Base-by-base conservation (phyloP, 2,888 invertebrate species). In the Busseola fusca region DNA sequence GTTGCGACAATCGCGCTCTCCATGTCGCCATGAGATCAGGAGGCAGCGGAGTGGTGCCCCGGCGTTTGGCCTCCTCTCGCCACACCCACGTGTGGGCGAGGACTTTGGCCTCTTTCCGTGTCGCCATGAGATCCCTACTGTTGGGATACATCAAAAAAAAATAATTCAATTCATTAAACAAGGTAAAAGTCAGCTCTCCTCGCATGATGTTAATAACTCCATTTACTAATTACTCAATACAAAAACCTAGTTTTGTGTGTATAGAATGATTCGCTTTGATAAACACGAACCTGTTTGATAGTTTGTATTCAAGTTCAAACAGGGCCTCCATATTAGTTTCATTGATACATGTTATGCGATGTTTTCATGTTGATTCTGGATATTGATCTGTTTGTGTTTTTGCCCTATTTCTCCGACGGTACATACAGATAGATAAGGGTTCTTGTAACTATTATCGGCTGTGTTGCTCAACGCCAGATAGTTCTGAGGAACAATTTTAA, bases 291-390 rank as follows among this genome's bases (percentile, higher is more conserved):
- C 30, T 54, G 59, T 56, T 64, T 37, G 56, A 59, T 78, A 82
- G 64, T 66, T 63, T 72, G 68, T 78, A 52, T 63, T 69, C 56
- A 78, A 78, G 73, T 79, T 78, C 68, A 78, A 79, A 78, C 63
- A 73, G 48, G 68, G 58, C 40, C 25, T 45, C 54, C 63, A 48
- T 82, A 78, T 79, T 82, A 69, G 69, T 78, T 78, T 64, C 82
- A 78, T 79, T 81, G 65, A 57, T 69, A 78, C 25, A 69, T 63
- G 63, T 63, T 78, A 59, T 64, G 25, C 21, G 56, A 66, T 81
- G 65, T 59, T 82, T 81, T 73, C 68, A 25, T 78, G 73, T 79
- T 81, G 73, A 78, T 82, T 79, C 48, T n/a, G 34, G n/a, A 27
- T 81, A 79, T 68, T 56, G 74, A 50, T 64, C 54, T 64, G 37